Evolutionary conservation across 2,797 vertebrate genomes (phyloP), one percentile per base, ranked within the genome.

Genomic region (Cuniculus paca): DNA sequence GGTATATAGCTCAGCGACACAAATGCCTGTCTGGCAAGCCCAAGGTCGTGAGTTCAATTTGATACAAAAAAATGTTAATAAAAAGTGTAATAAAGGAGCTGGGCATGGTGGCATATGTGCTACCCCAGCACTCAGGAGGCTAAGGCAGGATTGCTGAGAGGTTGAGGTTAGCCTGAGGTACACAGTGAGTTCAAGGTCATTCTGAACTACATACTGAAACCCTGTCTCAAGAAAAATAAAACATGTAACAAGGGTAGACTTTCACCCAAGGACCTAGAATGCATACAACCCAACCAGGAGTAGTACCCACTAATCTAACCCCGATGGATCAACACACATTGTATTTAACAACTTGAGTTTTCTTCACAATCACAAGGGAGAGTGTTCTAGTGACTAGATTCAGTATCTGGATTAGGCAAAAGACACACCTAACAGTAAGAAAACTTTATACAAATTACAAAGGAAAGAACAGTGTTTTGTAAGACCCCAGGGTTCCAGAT

Each of bases 351-450:
- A 78, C 81, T 42, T 45, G 26, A 95, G 39, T 60, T 34, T 56
- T 61, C 79, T 93, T 89, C 72, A 74, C 20, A 92, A 24, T 50
- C 63, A 81, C 79, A 0, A 20, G 42, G 11, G 9, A 19, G 50
- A 95, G 28, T 48, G 24, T 65, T 65, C 80, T 74, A 91, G 6
- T 22, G 10, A 61, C 79, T 90, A 95, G 75, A 90, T 52, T 93
- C 60, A 61, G 39, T 36, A 88, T 75, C 56, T 95, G 60, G 91
- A 93, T 13, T 75, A 68, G 68, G 39, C 48, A 84, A 94, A 94
- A 91, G 5, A 7, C 58, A 95, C 34, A 4, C 12, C 31, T 58
- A 48, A 90, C 39, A 88, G 22, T 34, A 92, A 88, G 11, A 36
- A 17, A 75, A 80, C 63, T 72, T 68, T 74, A 39, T 34, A 90